These are phyloP conservation scores for Hippocampus barbouri DNA, from an alignment of 2,113 vertebrate species.

Conservation along the genomic window DNA sequence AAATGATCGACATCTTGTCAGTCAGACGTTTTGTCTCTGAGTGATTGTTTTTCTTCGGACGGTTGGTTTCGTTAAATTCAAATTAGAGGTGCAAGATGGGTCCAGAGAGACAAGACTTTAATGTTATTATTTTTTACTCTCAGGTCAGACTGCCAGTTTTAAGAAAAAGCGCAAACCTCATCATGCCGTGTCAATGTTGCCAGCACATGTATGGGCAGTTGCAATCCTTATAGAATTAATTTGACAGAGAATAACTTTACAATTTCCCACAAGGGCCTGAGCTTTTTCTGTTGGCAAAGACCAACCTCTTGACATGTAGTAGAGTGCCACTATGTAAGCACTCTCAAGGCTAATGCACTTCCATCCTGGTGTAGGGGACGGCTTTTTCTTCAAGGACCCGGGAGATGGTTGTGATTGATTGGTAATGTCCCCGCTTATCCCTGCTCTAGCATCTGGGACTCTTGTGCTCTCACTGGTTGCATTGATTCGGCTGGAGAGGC, in stretches of 20 bases:
- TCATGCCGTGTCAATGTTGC: not conserved
- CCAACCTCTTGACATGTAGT: not conserved
- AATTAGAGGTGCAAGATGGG: not conserved
- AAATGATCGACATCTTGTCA: too few relatives aligned
- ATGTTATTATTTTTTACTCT: too few relatives aligned
- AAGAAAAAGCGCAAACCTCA: not conserved
- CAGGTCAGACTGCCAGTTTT: not conserved
- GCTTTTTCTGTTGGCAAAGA: slow-evolving; percentile 15
- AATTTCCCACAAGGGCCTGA: slow-evolving; percentile 5
- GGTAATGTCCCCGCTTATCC: slow-evolving; percentile 24
- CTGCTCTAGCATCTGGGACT: slow-evolving; percentile 23
- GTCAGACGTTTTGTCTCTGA: not conserved
- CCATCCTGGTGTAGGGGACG: slow-evolving; percentile 27
- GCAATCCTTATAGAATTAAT: slow-evolving; percentile 6
- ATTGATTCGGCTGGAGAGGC: slow-evolving; percentile 59
- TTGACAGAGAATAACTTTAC: slow-evolving; percentile 1
- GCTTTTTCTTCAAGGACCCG: slow-evolving; percentile 29
- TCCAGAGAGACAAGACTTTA: too few relatives aligned
- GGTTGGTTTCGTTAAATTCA: not conserved
- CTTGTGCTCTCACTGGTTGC: slow-evolving; percentile 36
- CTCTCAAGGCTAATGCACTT: slow-evolving; percentile 10
- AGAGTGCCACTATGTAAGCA: slow-evolving; percentile 11
- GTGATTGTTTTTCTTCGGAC: too few relatives aligned
- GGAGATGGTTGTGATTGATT: slow-evolving; percentile 45
- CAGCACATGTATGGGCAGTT: not conserved